phyloP scores from a whole-genome alignment of 2,113 vertebrate genomes.

The Paracanthobrama guichenoti region DNA sequence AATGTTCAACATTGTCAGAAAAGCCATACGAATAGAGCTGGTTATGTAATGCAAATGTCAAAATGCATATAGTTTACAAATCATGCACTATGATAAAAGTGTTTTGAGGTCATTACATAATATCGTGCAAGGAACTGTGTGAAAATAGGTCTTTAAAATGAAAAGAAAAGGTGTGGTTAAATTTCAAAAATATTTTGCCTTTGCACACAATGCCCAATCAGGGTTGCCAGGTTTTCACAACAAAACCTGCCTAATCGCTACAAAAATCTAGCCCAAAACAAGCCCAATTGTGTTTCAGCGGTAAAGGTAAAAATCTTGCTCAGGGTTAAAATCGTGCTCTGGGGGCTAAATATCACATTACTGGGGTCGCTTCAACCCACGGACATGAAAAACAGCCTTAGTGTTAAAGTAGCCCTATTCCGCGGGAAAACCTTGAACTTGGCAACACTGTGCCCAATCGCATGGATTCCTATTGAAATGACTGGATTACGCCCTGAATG shows the following conservation, averaged over 20 bases:
- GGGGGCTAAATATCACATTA: too few species aligned
- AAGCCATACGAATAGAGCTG: not conserved
- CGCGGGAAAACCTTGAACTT: too few species aligned
- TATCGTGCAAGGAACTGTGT: not conserved
- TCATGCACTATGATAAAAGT: not conserved
- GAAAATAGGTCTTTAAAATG: not conserved
- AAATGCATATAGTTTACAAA: not conserved
- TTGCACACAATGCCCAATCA: not conserved
- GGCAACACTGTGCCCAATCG: not conserved
- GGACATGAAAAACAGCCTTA: too few species aligned
- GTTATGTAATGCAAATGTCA: not conserved
- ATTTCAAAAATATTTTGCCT: not conserved
- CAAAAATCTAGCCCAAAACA: too few species aligned
- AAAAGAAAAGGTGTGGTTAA: not conserved
- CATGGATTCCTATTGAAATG: not conserved
- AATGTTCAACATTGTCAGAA: not conserved
- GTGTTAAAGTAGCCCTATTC: too few species aligned
- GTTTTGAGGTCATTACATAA: not conserved
- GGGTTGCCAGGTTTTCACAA: too few species aligned
- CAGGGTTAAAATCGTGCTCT: too few species aligned
- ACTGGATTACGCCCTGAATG: not conserved
- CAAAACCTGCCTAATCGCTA: too few species aligned
- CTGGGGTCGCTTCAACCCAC: too few species aligned
- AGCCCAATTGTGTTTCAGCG: too few species aligned
- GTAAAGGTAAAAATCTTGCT: too few species aligned